Evolutionary conservation across 2,797 vertebrate genomes (phyloP).

Genomic region (Craterocephalus amniculus): DNA sequence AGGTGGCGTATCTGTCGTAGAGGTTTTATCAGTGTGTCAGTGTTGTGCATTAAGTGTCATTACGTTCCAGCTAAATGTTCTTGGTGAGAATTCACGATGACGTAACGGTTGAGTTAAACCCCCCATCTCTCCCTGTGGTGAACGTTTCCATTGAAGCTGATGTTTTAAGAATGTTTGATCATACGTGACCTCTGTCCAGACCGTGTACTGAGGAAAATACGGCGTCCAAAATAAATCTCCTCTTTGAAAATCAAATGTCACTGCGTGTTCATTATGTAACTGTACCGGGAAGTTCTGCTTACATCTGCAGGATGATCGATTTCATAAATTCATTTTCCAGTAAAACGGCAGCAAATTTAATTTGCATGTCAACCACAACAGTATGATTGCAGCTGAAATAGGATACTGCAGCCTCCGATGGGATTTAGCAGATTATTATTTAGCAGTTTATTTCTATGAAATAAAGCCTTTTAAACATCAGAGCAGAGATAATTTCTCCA

Average conservation of each 20-base stretch:
- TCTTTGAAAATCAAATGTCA: conserved; percentile 57
- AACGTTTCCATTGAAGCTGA: conserved; percentile 67
- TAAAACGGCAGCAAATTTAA: neutral
- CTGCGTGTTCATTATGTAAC: conserved; percentile 46
- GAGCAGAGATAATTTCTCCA: too few species aligned
- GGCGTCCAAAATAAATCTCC: conserved; percentile 77
- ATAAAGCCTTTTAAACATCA: too few species aligned
- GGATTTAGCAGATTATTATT: too few species aligned
- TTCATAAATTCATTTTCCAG: neutral
- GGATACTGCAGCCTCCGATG: too few species aligned
- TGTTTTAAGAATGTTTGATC: conserved; percentile 67
- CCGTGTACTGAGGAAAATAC: conserved; percentile 71
- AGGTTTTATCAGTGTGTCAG: conserved; percentile 63
- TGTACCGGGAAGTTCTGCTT: neutral
- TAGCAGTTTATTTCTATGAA: neutral
- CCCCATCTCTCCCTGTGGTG: conserved; percentile 51
- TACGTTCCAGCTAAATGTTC: conserved; percentile 74
- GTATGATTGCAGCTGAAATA: too few species aligned
- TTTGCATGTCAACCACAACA: neutral
- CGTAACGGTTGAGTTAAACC: conserved; percentile 66
- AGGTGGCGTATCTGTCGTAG: conserved; percentile 58
- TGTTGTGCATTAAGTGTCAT: conserved; percentile 75
- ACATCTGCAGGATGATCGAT: neutral
- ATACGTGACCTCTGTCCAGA: conserved; percentile 74
- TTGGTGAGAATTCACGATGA: conserved; percentile 63